These are phyloP conservation scores for Pangasius macronema DNA, from an alignment of 2,797 vertebrate genomes.

Conservation along the genomic window DNA sequence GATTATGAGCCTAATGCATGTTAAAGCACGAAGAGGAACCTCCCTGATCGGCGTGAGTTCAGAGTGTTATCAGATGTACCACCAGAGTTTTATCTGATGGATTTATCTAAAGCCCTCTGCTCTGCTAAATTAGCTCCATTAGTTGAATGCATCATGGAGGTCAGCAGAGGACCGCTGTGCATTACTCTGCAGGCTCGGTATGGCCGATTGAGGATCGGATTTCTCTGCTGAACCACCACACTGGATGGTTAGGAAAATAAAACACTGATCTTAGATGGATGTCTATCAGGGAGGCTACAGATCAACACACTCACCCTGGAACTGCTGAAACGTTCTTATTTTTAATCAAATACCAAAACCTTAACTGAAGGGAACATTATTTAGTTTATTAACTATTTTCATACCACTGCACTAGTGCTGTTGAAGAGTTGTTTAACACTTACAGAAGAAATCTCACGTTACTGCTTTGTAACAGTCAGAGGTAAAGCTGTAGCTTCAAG, in stretches of 20 bases:
- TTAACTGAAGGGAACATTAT: background rate
- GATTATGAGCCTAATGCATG: constrained; percentile 35
- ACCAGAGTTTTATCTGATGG: constrained; percentile 36
- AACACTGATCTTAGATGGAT: constrained; percentile 3
- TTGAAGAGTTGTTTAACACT: background rate
- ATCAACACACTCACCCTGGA: background rate
- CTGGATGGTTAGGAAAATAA: background rate
- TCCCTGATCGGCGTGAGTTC: constrained; percentile 46
- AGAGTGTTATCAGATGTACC: constrained; percentile 52
- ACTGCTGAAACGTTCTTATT: background rate
- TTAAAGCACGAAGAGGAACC: constrained; percentile 43
- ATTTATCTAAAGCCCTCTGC: constrained; percentile 54
- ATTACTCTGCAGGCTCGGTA: constrained; percentile 15
- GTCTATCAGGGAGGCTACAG: background rate
- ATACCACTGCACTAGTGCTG: background rate
- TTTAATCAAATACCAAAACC: background rate
- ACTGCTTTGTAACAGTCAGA: background rate
- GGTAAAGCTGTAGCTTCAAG: background rate
- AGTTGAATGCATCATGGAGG: constrained; percentile 50
- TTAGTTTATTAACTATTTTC: background rate
- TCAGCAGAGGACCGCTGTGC: constrained; percentile 33
- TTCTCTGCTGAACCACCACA: background rate
- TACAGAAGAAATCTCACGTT: background rate
- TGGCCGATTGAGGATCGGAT: constrained; percentile 29
- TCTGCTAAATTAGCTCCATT: constrained; percentile 56